phyloP scores from a whole-genome alignment of 2,797 vertebrate genomes.

The Clamator glandarius region DNA sequence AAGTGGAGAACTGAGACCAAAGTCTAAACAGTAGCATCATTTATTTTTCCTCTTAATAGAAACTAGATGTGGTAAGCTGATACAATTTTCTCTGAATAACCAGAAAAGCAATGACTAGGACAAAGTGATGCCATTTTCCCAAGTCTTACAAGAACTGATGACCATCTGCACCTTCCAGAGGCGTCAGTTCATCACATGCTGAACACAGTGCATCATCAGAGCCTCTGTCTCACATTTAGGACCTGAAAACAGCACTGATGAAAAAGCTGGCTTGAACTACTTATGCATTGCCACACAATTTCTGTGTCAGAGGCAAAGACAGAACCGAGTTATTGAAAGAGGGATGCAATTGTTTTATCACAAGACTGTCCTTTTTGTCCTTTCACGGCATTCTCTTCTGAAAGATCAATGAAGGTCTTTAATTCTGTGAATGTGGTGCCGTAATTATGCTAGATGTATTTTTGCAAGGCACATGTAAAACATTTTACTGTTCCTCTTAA shows the following conservation, averaged over 20 bases:
- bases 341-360: neutral
- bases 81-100: neutral
- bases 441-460: neutral
- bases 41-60: neutral
- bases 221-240: neutral
- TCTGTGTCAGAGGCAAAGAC: neutral
- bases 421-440: neutral
- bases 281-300: neutral
- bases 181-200: neutral
- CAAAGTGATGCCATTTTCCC: neutral
- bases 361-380: neutral
- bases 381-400: neutral
- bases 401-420: neutral
- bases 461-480: neutral
- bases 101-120: neutral
- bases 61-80: neutral
- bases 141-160: neutral
- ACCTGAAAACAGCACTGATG: neutral
- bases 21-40: neutral
- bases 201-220: neutral
- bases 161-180: neutral
- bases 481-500: neutral
- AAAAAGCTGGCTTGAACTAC: neutral
- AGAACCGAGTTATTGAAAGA: neutral
- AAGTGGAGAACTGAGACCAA: neutral